Conservation (phyloP, 2,797 vertebrate species). For the Poliocrania exsul region DNA sequence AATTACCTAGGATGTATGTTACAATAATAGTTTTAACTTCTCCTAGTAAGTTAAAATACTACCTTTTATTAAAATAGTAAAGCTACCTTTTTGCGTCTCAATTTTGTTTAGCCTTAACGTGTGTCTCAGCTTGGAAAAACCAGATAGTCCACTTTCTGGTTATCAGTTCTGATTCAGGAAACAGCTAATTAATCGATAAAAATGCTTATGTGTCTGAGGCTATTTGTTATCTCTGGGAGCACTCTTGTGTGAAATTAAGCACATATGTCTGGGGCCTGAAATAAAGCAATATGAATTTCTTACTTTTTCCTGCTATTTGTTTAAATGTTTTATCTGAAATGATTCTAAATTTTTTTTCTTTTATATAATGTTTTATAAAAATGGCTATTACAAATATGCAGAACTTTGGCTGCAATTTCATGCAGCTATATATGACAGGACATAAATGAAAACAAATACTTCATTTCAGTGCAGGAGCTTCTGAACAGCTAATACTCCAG, state of each 20-base stretch:
- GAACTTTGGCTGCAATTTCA: neutral
- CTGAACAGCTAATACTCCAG: neutral
- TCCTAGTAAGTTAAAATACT: neutral
- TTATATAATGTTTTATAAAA: neutral
- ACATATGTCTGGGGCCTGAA: neutral
- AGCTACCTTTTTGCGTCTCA: neutral
- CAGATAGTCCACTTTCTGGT: neutral
- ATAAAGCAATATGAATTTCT: neutral
- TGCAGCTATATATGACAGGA: neutral
- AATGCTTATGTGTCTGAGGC: neutral
- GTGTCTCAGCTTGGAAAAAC: neutral
- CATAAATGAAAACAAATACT: neutral
- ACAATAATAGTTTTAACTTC: neutral
- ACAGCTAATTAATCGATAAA: neutral
- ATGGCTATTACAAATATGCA: neutral
- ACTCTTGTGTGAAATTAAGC: neutral
- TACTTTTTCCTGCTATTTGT: neutral
- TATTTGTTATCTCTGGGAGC: neutral
- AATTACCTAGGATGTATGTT: rapidly evolving
- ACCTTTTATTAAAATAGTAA: neutral
- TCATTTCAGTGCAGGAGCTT: neutral
- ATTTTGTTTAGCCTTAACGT: neutral
- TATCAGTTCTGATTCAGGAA: neutral
- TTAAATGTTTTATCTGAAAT: neutral
- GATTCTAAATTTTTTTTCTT: neutral